Percentiles rank a stretch among this genome's conserved stretches.
Evolutionary conservation across 1,140 invertebrate species (phyloP).

Genomic region (Hyles euphorbiae): DNA sequence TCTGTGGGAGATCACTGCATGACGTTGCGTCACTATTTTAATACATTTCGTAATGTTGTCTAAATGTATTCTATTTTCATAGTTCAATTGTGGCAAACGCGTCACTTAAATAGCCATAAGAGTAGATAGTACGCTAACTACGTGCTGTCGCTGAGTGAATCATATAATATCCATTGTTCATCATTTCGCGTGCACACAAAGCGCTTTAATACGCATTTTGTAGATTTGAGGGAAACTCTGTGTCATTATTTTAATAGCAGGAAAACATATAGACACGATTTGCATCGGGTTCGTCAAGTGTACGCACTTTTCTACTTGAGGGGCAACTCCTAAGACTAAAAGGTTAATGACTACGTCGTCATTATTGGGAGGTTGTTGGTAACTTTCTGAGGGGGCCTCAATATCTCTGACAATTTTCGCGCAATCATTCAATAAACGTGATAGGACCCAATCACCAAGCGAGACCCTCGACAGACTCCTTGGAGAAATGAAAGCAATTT

Average conservation of each 20-base stretch:
- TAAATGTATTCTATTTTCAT: conserved; percentile 6
- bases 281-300: background rate
- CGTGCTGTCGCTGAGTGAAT: conserved; percentile 37
- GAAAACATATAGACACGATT: conserved; percentile 3
- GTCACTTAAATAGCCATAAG: conserved; percentile 36
- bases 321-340: conserved; percentile 37
- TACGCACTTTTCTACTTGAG: conserved; percentile 18
- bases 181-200: conserved; percentile 11
- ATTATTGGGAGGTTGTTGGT: conserved; percentile 47
- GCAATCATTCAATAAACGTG: conserved; percentile 74
- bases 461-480: conserved; percentile 60
- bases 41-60: conserved; percentile 17
- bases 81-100: conserved; percentile 33
- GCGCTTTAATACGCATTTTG: conserved; percentile 3
- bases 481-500: conserved; percentile 62
- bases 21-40: conserved; percentile 27
- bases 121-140: conserved; percentile 19
- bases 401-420: conserved; percentile 61
- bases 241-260: conserved; percentile 12
- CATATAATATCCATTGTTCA: conserved; percentile 40
- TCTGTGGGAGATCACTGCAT: conserved; percentile 46
- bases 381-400: conserved; percentile 43
- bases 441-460: conserved; percentile 65
- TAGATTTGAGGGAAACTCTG: background rate
- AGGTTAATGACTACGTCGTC: conserved; percentile 53